Conservation (phyloP, 64 coral and sea anemone species). For the Montipora capricornis region DNA sequence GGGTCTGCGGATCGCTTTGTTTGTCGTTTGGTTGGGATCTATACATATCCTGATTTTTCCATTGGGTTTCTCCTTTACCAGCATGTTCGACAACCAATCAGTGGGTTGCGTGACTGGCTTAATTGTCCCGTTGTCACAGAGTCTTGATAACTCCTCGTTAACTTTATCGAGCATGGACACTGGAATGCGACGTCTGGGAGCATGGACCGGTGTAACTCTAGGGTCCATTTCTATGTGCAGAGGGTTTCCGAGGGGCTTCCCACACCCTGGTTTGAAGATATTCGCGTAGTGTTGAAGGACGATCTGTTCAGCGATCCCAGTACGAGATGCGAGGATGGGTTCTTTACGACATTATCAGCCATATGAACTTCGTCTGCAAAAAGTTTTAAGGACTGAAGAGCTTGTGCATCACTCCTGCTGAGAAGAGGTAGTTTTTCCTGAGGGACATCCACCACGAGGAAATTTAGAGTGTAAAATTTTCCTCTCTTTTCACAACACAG, state of each 20-base stretch:
- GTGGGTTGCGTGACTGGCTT: no score
- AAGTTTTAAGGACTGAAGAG: conserved; percentile 18
- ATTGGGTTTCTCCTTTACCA: conserved; percentile 49
- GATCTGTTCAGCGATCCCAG: neutral
- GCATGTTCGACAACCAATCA: neutral
- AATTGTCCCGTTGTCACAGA: no score
- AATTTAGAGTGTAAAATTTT: conserved; percentile 36
- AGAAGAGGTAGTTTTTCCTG: conserved; percentile 21
- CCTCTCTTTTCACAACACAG: conserved; percentile 28
- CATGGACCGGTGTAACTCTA: conserved; percentile 7
- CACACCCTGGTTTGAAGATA: no score
- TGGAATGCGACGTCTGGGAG: conserved; percentile 6
- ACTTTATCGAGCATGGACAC: conserved; percentile 19
- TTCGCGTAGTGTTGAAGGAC: no score
- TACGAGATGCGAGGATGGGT: neutral
- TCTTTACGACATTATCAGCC: neutral
- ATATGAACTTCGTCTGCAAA: neutral
- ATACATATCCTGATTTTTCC: conserved; percentile 43
- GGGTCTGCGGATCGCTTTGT: conserved; percentile 57
- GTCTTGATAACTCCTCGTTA: no score
- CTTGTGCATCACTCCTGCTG: conserved; percentile 27
- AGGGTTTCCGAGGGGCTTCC: neutral
- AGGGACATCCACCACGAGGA: conserved; percentile 32
- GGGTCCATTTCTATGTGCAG: neutral
- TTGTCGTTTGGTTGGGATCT: conserved; percentile 61